phyloP scores from a whole-genome alignment of 1,140 invertebrate species.

The Eumeta japonica region DNA sequence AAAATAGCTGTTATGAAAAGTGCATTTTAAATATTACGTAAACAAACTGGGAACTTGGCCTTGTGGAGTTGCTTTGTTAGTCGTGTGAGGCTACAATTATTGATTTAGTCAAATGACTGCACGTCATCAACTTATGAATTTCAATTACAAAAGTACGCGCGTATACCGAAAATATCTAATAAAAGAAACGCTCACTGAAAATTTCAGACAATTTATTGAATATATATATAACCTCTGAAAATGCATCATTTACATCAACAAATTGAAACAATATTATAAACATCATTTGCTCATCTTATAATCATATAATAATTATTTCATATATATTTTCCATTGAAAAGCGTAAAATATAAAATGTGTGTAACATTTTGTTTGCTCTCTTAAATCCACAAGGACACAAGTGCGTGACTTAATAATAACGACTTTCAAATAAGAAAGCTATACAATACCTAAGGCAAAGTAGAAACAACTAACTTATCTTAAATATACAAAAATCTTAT shows the following conservation, averaged over 20 bases:
- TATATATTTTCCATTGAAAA: constrained; percentile 34
- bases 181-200: constrained; percentile 42
- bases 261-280: constrained; percentile 52
- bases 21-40: constrained; percentile 48
- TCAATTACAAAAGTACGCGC: constrained; percentile 20
- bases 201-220: constrained; percentile 56
- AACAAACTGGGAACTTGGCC: constrained; percentile 55
- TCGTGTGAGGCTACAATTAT: constrained; percentile 49
- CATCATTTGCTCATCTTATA: constrained; percentile 36
- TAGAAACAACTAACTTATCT: constrained; percentile 53
- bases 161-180: constrained; percentile 27
- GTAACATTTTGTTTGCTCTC: constrained; percentile 29
- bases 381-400: constrained; percentile 57
- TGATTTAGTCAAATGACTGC: constrained; percentile 42
- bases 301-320: constrained; percentile 31
- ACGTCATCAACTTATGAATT: constrained; percentile 55
- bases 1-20: constrained; percentile 51
- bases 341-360: constrained; percentile 53
- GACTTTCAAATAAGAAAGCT: constrained; percentile 54
- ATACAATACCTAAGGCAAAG: constrained; percentile 48
- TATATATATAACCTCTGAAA: constrained; percentile 46
- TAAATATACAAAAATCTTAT: constrained; percentile 50
- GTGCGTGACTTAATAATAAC: constrained; percentile 48
- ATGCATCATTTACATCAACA: constrained; percentile 56
- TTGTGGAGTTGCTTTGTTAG: constrained; percentile 57